A percentile compares a stretch with the other conserved stretches of the same genome.
phyloP scores from a whole-genome alignment of 1,140 invertebrate species.

The Eubasilissa regina region DNA sequence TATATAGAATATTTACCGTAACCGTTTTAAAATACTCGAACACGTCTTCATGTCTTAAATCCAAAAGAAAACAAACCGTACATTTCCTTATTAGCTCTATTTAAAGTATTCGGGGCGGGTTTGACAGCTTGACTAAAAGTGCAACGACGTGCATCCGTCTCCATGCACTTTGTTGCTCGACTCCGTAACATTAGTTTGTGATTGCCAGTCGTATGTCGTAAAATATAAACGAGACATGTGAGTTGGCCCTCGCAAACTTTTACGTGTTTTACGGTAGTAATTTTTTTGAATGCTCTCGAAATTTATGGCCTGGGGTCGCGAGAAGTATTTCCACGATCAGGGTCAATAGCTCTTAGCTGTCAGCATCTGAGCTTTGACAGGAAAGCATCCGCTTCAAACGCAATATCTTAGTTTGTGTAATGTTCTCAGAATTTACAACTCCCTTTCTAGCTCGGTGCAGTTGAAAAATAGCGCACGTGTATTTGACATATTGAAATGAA shows the following conservation, averaged over 20 bases:
- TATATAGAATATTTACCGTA: too few relatives aligned
- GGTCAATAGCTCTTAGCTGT: slow-evolving; percentile 35
- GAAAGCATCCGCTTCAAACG: slow-evolving; percentile 13
- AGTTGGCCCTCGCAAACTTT: slow-evolving; percentile 24
- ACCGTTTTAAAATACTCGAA: neutral
- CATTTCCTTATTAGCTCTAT: neutral
- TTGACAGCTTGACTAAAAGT: slow-evolving; percentile 13
- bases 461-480: slow-evolving; percentile 38
- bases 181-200: slow-evolving; percentile 50
- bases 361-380: slow-evolving; percentile 22
- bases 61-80: neutral
- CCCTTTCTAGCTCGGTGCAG: slow-evolving; percentile 6
- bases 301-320: slow-evolving; percentile 31
- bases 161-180: slow-evolving; percentile 19
- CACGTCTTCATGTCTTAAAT: neutral
- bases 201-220: slow-evolving; percentile 49
- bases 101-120: neutral
- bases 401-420: slow-evolving; percentile 30
- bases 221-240: slow-evolving; percentile 41
- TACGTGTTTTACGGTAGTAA: slow-evolving; percentile 27
- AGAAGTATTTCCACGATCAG: slow-evolving; percentile 15
- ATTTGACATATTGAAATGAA: slow-evolving; percentile 13
- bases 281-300: slow-evolving; percentile 29
- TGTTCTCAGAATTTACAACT: slow-evolving; percentile 18
- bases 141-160: slow-evolving; percentile 26